These are phyloP conservation scores for Diadophis punctatus DNA, from an alignment of 2,113 vertebrate species.

Conservation along the genomic window DNA sequence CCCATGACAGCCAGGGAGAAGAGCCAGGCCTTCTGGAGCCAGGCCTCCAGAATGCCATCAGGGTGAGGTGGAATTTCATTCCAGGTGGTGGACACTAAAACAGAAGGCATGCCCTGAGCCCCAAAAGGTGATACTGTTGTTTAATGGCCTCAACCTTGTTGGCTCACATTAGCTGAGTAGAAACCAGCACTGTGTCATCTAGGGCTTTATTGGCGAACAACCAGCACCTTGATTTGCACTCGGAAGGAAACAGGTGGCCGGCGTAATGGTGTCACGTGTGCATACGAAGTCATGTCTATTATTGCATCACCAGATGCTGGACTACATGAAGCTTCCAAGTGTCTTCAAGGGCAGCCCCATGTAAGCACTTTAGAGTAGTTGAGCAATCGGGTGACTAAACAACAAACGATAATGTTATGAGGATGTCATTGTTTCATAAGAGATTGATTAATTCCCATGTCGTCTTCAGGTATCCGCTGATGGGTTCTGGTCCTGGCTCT, in stretches of 20 bases:
- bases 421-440: not conserved
- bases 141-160: not conserved
- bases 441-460: conserved; percentile 1
- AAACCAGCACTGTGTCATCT: not conserved
- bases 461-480: conserved; percentile 74
- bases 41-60: not conserved
- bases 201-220: not conserved
- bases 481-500: conserved; percentile 72
- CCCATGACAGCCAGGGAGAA: not conserved
- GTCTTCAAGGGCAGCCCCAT: not conserved
- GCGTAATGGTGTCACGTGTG: not conserved
- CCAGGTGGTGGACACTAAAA: not conserved
- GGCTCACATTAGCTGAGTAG: not conserved
- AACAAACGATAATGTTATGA: not conserved
- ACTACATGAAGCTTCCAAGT: not conserved
- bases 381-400: not conserved
- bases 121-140: not conserved
- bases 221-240: not conserved
- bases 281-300: not conserved
- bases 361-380: not conserved
- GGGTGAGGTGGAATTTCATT: not conserved
- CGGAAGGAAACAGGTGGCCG: not conserved
- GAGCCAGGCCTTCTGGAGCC: not conserved
- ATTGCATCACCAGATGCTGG: not conserved
- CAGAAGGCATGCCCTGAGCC: not conserved